phyloP scores from a whole-genome alignment of 2,888 invertebrate genomes.

The Eupithecia abbreviata region DNA sequence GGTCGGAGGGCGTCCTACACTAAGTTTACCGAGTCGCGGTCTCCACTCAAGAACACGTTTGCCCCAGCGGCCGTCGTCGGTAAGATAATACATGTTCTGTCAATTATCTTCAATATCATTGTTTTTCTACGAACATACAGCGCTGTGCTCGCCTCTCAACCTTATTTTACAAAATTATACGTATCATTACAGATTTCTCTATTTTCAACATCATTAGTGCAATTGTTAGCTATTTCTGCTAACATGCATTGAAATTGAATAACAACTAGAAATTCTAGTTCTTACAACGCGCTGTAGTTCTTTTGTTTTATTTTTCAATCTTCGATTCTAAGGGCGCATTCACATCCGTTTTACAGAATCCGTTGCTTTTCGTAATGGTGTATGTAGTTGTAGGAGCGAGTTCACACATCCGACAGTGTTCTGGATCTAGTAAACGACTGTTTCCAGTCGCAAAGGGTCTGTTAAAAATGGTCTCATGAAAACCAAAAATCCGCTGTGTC shows the following conservation, averaged over 20 bases:
- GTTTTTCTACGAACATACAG: constrained; percentile 9
- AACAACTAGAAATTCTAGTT: constrained; percentile 15
- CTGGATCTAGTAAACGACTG: too few species aligned
- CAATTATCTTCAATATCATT: background rate
- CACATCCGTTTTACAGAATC: too few species aligned
- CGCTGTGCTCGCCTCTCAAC: constrained; percentile 11
- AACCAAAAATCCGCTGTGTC: too few species aligned
- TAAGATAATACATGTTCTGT: background rate
- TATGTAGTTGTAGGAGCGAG: too few species aligned
- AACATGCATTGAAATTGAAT: constrained; percentile 23
- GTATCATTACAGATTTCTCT: constrained; percentile 24
- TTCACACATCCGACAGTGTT: too few species aligned
- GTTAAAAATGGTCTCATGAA: too few species aligned
- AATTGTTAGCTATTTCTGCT: constrained; percentile 21
- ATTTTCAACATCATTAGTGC: constrained; percentile 28
- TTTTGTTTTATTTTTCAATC: background rate
- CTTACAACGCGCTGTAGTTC: constrained; percentile 8
- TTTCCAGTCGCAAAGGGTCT: too few species aligned
- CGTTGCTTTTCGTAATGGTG: too few species aligned
- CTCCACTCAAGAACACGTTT: too few species aligned
- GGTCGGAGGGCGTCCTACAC: too few species aligned
- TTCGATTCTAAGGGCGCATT: background rate
- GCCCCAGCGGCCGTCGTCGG: background rate
- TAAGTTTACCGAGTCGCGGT: too few species aligned
- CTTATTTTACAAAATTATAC: constrained; percentile 26